Base-by-base conservation (phyloP, 1,140 invertebrate species). In the Achatina immaculata region DNA sequence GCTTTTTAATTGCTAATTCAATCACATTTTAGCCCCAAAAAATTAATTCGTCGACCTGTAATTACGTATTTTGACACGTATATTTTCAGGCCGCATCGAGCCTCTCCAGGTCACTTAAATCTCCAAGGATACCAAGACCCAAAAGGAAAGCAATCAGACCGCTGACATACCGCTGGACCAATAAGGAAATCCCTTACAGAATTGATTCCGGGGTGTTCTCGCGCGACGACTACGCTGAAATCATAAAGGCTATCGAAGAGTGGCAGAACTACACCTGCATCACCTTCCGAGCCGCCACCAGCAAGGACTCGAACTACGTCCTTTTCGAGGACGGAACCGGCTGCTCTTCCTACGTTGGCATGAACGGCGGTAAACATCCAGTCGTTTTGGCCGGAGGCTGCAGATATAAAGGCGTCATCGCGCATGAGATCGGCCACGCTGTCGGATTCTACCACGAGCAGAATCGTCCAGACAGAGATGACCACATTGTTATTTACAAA, bases 381-480 rank as follows among this genome's bases (percentile, higher is more conserved):
- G 7, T 82, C 14, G 45, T n/a, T 0, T 31, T 82, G 3, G 81
- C 65, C 2, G n/a, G 19, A 36, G 81, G 81, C 28, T 81, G 80
- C 31, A 51, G 80, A 36, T 78, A 86, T 84, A 87, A 86, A 86
- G 74, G 81, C 0, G 82, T 85, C 21, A 81, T 88, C 28, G 77
- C 85, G 3, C 87, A 88, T 77, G 87, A 88, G 65, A 51, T 88
- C 0, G 87, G 87, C 0, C 87, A 88, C 72, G 93, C 94, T 0
- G 83, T 94, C 1, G 94, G 94, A n/a, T 94, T 94, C 86, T 93
- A 86, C 28, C 91, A 92, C 76, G 91, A 92, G 77, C 92, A 92
- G 58, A 88, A 86, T 6, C 79, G 92, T 31, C 87, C 90, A 0
- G 92, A 92, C 80, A 80, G 92, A 36, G 91, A 92, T 82, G 75